These are phyloP conservation scores for Callimorpha dominula DNA, from an alignment of 2,888 invertebrate species.

Conservation along the genomic window DNA sequence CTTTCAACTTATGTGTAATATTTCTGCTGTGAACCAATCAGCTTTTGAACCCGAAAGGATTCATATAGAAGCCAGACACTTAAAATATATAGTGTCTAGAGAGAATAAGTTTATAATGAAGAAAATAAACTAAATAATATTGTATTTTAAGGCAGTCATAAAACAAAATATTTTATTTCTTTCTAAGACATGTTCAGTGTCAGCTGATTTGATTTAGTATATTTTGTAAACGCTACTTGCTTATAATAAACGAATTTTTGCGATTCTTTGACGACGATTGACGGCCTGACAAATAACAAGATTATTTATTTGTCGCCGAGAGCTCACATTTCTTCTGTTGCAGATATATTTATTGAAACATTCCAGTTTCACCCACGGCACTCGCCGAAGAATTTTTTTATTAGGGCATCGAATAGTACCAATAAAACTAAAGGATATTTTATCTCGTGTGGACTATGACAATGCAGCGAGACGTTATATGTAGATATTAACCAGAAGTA, in stretches of 20 bases:
- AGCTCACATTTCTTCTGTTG: background rate
- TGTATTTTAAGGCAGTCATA: background rate
- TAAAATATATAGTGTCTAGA: background rate
- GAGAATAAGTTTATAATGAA: background rate
- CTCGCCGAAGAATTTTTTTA: background rate
- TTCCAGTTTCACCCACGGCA: background rate
- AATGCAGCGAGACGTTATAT: too few relatives aligned
- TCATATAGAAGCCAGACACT: too few relatives aligned
- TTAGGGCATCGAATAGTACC: background rate
- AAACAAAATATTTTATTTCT: conserved; percentile 37
- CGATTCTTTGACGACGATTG: conserved; percentile 17
- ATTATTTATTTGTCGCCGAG: too few relatives aligned
- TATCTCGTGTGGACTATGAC: background rate
- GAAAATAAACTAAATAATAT: background rate
- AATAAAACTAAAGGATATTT: background rate
- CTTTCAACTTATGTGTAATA: too few relatives aligned
- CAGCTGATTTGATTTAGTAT: conserved; percentile 13
- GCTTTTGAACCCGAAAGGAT: too few relatives aligned
- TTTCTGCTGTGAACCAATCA: too few relatives aligned
- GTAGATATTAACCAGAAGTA: too few relatives aligned
- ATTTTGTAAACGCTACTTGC: conserved; percentile 8
- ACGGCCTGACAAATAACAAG: background rate
- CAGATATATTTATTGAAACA: conserved; percentile 10
- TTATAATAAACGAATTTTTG: conserved; percentile 17
- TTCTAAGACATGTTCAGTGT: background rate